Base-by-base conservation (phyloP, 2,797 vertebrate genomes). In the Lagodon rhomboides region DNA sequence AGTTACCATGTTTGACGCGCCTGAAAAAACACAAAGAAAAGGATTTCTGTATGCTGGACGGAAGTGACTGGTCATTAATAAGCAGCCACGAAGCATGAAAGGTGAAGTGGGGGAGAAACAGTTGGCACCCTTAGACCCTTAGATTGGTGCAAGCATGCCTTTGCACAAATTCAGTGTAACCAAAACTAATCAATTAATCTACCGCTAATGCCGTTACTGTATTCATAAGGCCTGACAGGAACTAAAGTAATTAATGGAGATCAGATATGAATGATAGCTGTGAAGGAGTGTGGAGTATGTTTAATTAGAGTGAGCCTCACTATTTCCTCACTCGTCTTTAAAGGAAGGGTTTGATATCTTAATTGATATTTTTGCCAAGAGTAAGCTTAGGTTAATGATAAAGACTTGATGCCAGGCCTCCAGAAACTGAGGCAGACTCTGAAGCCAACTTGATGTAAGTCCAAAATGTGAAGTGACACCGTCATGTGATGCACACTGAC, bases 1-100 rank as follows among this genome's bases (percentile, higher is more conserved):
- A 68, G 98, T 99, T 86, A 99, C 98, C 97, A 98, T 98, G 94
- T 98, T 99, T 91, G 98, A 99, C 12, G 98, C 98, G 87, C 98
- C 98, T 99, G 95, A 62, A 95, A 95, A 93, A 88, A 90, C 77
- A 90, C 77, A 88, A 85, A 94, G 79, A 92, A 93, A 85, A 89
- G 75, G 53, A 87, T 88, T 86, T 59, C 58, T 86, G 85, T 69
- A 76, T 77, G 82, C 75, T 77, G 76, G 68, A 76, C 60, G 77
- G 64, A 87, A 79, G 79, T 73, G 82, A 85, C 46, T 49, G 69
- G 72, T 80, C 80, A 87, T 65, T 80, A 85, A 86, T 51, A 79
- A 64, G 59, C 65, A 82, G 78, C 65, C 50, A 68, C 51, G 38
- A 72, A 73, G 71, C 72, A 80, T 73, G 44, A 73, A 71, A 50